These are phyloP conservation scores for rat (Rattus norvegicus) DNA, from an alignment of 2,113 vertebrate genomes.

Conservation along the genomic window GRCr8 NC_086023.1:156760001-156760500, in stretches of 20 bases:
- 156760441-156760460: conserved; percentile 18
- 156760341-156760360: not conserved
- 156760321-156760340: conserved; percentile 28
- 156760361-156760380: conserved; percentile 11
- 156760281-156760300: conserved; percentile 52
- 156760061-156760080: not conserved
- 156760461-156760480: conserved; percentile 48
- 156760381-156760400: conserved; percentile 6
- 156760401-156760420: not conserved
- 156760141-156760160: not conserved
- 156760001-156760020: not conserved
- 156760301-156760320: conserved; percentile 40
- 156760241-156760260: not conserved
- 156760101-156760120: not conserved
- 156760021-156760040: not conserved
- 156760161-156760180: conserved; percentile 25
- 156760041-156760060: not conserved
- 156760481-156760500: conserved; percentile 46
- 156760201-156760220: not conserved
- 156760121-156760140: not conserved
- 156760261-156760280: conserved; percentile 4
- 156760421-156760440: not conserved
- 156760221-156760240: not conserved
- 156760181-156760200: conserved; percentile 52
- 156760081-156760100: not conserved